Evolutionary conservation across 2,888 invertebrate species (phyloP).

Genomic region (Thera britannica): DNA sequence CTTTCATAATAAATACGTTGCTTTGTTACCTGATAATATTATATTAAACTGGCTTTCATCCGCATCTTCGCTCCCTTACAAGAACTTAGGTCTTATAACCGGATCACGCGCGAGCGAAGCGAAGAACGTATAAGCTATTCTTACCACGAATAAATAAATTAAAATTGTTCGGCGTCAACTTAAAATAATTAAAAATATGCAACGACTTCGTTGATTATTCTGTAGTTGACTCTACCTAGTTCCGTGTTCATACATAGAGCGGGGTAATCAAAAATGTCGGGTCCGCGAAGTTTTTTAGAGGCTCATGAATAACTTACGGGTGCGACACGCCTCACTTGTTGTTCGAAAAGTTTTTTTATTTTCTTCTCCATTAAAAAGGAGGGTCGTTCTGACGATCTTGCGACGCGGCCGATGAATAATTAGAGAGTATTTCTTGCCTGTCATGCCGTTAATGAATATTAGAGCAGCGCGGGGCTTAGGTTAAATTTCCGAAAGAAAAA

Average conservation of each 20-base stretch:
- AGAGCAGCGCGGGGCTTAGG: conserved; percentile 52
- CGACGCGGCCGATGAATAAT: conserved; percentile 80
- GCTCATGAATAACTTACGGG: conserved; percentile 77
- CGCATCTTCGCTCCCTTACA: no score
- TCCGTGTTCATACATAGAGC: conserved; percentile 47
- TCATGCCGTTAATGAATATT: conserved; percentile 82
- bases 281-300: conserved; percentile 61
- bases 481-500: conserved; percentile 50
- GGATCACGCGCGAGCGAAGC: no score
- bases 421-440: conserved; percentile 79
- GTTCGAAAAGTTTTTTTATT: conserved; percentile 78
- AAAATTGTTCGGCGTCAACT: no score
- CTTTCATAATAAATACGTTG: conserved; percentile 11
- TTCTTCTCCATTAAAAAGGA: conserved; percentile 74
- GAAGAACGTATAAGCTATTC: no score
- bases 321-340: conserved; percentile 76
- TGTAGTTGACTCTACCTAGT: conserved; percentile 18
- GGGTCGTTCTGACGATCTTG: conserved; percentile 72
- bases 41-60: not conserved
- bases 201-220: not conserved
- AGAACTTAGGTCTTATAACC: no score
- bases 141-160: no score
- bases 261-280: conserved; percentile 69
- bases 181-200: not conserved
- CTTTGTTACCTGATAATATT: conserved; percentile 11